These are phyloP conservation scores for Labeo catla DNA, from an alignment of 2,113 vertebrate genomes.

Conservation along the genomic window DNA sequence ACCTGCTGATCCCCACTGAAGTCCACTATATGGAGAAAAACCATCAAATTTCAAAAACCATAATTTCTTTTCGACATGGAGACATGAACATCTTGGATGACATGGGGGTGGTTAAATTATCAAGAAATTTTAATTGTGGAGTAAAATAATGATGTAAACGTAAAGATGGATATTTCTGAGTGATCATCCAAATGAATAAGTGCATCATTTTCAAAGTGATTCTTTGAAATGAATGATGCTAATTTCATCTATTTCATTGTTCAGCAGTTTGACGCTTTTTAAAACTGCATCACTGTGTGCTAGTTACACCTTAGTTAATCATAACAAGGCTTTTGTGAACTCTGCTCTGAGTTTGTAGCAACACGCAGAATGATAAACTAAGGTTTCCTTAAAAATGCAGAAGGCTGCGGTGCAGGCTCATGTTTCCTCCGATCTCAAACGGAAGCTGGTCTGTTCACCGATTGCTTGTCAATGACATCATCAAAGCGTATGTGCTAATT, in stretches of 20 bases:
- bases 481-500: slow-evolving; percentile 79
- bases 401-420: slow-evolving; percentile 55
- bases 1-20: no score
- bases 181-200: not conserved
- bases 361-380: slow-evolving; percentile 34
- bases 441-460: slow-evolving; percentile 73
- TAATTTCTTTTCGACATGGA: no score
- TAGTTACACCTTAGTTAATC: not conserved
- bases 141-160: not conserved
- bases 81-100: no score
- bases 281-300: not conserved
- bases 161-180: not conserved
- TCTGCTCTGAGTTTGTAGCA: slow-evolving; percentile 6
- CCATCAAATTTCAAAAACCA: no score
- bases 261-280: not conserved
- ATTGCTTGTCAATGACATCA: slow-evolving; percentile 80
- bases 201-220: not conserved
- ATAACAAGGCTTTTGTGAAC: not conserved
- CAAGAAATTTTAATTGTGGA: no score
- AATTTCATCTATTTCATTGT: not conserved
- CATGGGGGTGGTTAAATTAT: no score
- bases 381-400: slow-evolving; percentile 32
- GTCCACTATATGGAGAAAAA: no score
- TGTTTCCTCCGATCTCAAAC: slow-evolving; percentile 68
- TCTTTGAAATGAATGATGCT: not conserved